Evolutionary conservation across 2,888 invertebrate species (phyloP).

Genomic region (Idaea dimidiata): DNA sequence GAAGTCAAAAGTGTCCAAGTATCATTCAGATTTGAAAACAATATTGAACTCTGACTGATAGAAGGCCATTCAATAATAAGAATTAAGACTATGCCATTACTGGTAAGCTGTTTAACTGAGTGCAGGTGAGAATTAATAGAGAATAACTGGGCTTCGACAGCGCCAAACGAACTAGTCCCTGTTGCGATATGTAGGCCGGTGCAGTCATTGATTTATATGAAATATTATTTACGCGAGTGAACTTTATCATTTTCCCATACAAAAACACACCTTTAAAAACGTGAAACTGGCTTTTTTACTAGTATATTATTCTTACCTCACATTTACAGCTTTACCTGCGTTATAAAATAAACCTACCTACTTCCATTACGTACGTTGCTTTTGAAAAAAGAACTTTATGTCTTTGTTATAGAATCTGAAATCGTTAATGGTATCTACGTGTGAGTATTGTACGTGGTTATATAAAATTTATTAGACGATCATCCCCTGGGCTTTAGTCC

Average conservation of each 20-base stretch:
- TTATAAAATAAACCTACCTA: slow-evolving; percentile 29
- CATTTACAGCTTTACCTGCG: slow-evolving; percentile 27
- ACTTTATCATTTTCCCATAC: slow-evolving; percentile 14
- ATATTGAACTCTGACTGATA: background rate
- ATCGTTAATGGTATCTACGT: slow-evolving; percentile 10
- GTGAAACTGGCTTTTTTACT: slow-evolving; percentile 28
- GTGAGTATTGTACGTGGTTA: slow-evolving; percentile 27
- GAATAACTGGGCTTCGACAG: too few species aligned
- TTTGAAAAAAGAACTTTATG: slow-evolving; percentile 6
- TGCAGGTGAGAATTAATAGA: too few species aligned
- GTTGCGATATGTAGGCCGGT: too few species aligned
- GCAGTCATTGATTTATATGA: too few species aligned
- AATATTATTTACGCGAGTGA: too few species aligned
- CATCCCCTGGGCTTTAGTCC: slow-evolving; percentile 32
- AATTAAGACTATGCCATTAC: too few species aligned
- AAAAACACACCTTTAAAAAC: background rate
- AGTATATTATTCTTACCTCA: slow-evolving; percentile 29
- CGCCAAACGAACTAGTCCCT: too few species aligned
- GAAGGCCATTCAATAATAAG: too few species aligned
- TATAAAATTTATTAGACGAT: slow-evolving; percentile 46
- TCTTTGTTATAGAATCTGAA: slow-evolving; percentile 17
- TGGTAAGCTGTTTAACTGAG: too few species aligned
- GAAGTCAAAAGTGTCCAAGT: background rate
- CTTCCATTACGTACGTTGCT: slow-evolving; percentile 1
- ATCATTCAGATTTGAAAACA: background rate